Base-by-base conservation (phyloP, 2,113 vertebrate genomes). In the Hippocampus comes region DNA sequence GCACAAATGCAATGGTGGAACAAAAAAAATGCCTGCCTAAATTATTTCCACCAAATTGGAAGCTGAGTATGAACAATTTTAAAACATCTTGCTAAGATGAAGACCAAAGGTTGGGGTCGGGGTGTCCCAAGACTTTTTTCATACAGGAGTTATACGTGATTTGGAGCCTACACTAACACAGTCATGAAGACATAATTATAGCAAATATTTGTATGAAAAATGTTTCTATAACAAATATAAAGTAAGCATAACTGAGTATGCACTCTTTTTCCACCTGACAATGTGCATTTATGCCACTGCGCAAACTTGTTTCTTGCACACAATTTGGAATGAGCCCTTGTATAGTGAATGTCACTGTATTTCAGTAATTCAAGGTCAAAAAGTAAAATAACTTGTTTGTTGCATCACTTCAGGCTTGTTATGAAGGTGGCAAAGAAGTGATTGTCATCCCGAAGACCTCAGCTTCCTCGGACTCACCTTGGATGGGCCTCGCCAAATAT, bases 401-500 rank as follows among this genome's bases (percentile, higher is more conserved):
- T 71, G 56, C 84, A 59, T 9, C 85, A 14, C 89, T 91, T 55
- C 55, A 99, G 97, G 95, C 94, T 74, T 99, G 97, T 90, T 99
- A 99, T 0, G 97, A 99, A 90, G 94, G 93, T 68, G 97, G 97
- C 70, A 97, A 95, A 86, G 97, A 99, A 83, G 95, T 99, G 73
- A 94, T 95, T 0, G 97, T 99, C 69, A 93, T 99, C 78, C 97
- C 97, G 60, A 99, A 99, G 93, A 99, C 98, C 15, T 98, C 98
- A 42, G 97, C 98, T 60, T 99, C 98, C 71, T 97, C 95, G 0
- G 98, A 99, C 87, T 99, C 98, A 38, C 97, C 96, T 53, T 99
- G 98, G 98, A 83, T 99, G 87, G 98, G 97, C 55, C 95, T 99
- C 30, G 98, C 98, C 73, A 97, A 96, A 78, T 99, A 99, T 1